Evolutionary conservation across 35 echinoderm and acorn worm genomes (phyloP), one percentile per base, ranked within the genome.

Genomic region (Ptychodera flava): DNA sequence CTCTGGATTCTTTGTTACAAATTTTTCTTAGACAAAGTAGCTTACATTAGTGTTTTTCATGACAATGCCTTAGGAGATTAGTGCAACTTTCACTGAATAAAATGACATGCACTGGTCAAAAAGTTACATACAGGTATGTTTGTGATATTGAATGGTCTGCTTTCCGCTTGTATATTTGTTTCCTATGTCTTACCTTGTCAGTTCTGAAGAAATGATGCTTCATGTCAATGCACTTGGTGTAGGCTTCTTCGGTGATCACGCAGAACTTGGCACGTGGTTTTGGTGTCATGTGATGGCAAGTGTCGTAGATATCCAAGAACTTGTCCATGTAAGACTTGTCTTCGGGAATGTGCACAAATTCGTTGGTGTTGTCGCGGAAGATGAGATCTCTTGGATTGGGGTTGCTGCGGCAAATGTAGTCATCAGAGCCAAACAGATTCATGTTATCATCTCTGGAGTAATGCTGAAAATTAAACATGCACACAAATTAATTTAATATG

Each of bases 261-360:
- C 96, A 99, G 85, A 94, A 86, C 80, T 89, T 90, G 86, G 88
- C 92, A 35, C 88, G 78, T 28, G 96, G 92, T 83, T 99, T 94
- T 38, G 90, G 88, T 31, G 34, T 32, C 80, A 99, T 81, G 29
- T 33, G 79, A 16, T 80, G 30, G 80, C 86, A 85, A 35, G 82
- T 87, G 1, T 91, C 85, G 84, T 82, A 91, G 16, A 78, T 78
- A 1, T 32, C 35, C 85, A 89, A 90, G 94, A 86, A 93, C 10
- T 87, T 76, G 31, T 88, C 75, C 16, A 36, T 81, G 79, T 36
- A 85, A 16, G 88, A 78, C 88, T 91, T 94, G 64, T 89, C 45
- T 0, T 78, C 79, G 28, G 83, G 81, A 36, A 92, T 79, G 32
- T 85, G 79, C 16, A 90, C 86, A 80, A 94, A 89, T 15, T 77